Conservation (phyloP, 2,797 vertebrate genomes). For the Brachyalestes nurse region DNA sequence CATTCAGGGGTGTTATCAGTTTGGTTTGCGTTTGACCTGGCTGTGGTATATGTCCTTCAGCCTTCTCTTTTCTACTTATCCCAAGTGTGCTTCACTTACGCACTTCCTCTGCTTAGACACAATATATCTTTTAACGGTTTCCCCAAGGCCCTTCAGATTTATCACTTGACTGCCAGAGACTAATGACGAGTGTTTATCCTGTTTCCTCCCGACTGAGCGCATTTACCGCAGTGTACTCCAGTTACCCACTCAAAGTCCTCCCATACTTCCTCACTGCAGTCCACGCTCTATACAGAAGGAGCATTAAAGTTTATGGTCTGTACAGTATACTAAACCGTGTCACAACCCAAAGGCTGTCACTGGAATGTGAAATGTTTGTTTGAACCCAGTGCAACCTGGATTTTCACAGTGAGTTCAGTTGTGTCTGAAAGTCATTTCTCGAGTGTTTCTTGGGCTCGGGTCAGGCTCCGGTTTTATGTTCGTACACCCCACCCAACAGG, state of each 20-base stretch:
- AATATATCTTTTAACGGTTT: constrained; percentile 32
- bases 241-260: not conserved
- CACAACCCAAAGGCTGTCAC: not conserved
- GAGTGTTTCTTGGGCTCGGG: not conserved
- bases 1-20: constrained; percentile 45
- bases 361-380: not conserved
- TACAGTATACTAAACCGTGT: not conserved
- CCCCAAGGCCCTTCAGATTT: constrained; percentile 6
- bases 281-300: not conserved
- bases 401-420: not conserved
- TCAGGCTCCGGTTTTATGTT: not conserved
- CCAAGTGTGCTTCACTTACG: constrained; percentile 7
- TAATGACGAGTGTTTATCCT: constrained; percentile 23
- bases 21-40: constrained; percentile 52
- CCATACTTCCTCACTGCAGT: not conserved
- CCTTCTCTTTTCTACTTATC: constrained; percentile 22
- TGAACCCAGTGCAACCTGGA: not conserved
- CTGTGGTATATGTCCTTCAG: constrained; percentile 44
- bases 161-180: constrained; percentile 28
- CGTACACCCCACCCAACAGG: not conserved
- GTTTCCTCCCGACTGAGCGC: constrained; percentile 6
- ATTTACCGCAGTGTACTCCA: not conserved
- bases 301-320: not conserved
- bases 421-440: not conserved
- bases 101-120: constrained; percentile 54